These are phyloP conservation scores for Polypterus bichir DNA, from an alignment of 2,113 vertebrate genomes.

Conservation along the genomic window DNA sequence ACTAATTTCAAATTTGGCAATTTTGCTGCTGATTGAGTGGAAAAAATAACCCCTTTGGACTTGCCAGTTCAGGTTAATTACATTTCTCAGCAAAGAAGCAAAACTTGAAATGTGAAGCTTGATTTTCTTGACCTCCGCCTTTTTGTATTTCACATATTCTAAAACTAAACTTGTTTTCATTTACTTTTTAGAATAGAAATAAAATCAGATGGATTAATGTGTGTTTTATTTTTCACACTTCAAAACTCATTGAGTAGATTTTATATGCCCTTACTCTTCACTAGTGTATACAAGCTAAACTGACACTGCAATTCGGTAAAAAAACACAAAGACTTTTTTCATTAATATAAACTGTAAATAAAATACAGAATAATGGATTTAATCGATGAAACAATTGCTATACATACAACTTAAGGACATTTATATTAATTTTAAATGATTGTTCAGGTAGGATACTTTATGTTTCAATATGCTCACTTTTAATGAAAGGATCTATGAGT, in stretches of 20 bases:
- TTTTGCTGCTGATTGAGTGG: constrained; percentile 48
- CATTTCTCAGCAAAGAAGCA: constrained; percentile 43
- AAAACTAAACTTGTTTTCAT: too few relatives aligned
- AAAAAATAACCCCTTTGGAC: constrained; percentile 38
- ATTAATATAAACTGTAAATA: background rate
- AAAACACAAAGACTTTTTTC: too few relatives aligned
- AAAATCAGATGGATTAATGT: too few relatives aligned
- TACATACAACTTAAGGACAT: background rate
- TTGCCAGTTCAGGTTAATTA: constrained; percentile 56
- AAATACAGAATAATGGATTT: background rate
- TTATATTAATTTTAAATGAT: background rate
- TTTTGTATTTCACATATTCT: constrained; percentile 24
- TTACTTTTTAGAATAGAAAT: too few relatives aligned
- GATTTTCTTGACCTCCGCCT: constrained; percentile 34
- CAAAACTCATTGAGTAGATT: too few relatives aligned
- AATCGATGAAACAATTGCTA: background rate
- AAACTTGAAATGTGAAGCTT: constrained; percentile 46
- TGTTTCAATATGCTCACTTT: too few relatives aligned
- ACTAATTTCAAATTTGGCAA: constrained; percentile 46
- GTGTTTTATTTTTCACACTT: too few relatives aligned
- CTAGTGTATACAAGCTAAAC: too few relatives aligned
- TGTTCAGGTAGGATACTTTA: too few relatives aligned
- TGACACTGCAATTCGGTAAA: too few relatives aligned
- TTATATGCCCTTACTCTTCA: too few relatives aligned
- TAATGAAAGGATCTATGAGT: too few relatives aligned